Evolutionary conservation across 1,140 invertebrate genomes (phyloP), one percentile per base, ranked within the genome.

Genomic region (Latrodectus geometricus): DNA sequence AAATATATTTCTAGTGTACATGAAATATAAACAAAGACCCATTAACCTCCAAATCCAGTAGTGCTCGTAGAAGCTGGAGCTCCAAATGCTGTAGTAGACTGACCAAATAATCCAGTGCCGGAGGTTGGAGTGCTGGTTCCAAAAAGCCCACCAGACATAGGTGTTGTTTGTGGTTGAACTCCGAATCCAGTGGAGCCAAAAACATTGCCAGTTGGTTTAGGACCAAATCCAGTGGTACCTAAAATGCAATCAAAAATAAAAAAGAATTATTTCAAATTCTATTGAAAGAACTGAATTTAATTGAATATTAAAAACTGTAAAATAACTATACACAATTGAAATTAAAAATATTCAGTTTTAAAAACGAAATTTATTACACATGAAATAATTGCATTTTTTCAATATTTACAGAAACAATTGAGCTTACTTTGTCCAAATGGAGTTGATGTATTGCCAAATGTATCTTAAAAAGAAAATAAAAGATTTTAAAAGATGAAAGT

Each of bases 81-180:
- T 21, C 84, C 85, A 79, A 87, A 86, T 65, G 50, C 68, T 48
- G 88, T 85, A 56, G 88, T 76, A 20, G 88, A 83, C 74, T 93
- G 93, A 0, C 93, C 93, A 90, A 94, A 94, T 8, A 94, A 88
- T n/a, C 92, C 91, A 8, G 90, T 90, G 3, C 92, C 90, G 12
- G 92, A 91, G 52, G 92, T 69, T 89, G 92, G 88, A 9, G 93
- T 91, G 88, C 94, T 94, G 74, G 91, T 92, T 70, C 93, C 93
- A 90, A 94, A 94, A 8, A 94, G 88, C 0, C 92, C 91, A 68
- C 89, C 88, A 48, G 90, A 86, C 56, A 87, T 89, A 49, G 91
- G 90, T 50, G 85, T 77, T n/a, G 70, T 75, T 54, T 68, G 75
- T 56, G 74, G 72, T 49, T 77, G 65, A 20, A 70, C 77, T 49